phyloP scores from a whole-genome alignment of 1,140 invertebrate species.

The Ptiloglossa arizonensis region DNA sequence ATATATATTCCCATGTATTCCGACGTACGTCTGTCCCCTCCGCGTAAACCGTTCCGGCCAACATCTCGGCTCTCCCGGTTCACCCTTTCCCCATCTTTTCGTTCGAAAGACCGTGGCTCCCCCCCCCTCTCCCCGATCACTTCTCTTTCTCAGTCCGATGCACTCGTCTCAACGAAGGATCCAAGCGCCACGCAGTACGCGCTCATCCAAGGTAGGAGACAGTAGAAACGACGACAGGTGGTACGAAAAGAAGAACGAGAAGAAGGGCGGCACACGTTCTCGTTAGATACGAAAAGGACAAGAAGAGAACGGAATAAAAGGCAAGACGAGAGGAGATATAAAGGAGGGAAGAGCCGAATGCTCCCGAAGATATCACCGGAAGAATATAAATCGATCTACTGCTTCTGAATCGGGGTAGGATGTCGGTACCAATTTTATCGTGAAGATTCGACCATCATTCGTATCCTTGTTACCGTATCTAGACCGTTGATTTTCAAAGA shows the following conservation, averaged over 20 bases:
- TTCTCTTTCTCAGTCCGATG: conserved; percentile 55
- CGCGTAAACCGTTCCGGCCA: conserved; percentile 44
- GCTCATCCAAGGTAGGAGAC: conserved; percentile 60
- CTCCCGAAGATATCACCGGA: background rate
- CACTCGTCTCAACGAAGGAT: conserved; percentile 58
- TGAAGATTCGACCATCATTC: background rate
- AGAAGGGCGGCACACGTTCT: conserved; percentile 48
- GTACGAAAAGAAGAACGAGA: conserved; percentile 50
- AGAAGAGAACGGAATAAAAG: background rate
- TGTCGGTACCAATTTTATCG: background rate
- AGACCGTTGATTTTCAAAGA: background rate
- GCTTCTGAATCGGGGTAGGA: conserved; percentile 7
- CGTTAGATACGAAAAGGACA: conserved; percentile 22
- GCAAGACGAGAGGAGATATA: background rate
- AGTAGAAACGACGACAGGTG: conserved; percentile 54
- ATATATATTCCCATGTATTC: conserved; percentile 31
- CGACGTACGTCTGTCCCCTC: conserved; percentile 9
- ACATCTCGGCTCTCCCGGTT: conserved; percentile 47
- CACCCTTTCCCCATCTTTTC: conserved; percentile 62
- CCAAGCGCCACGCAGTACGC: conserved; percentile 53
- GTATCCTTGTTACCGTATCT: background rate
- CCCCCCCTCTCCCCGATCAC: conserved; percentile 25
- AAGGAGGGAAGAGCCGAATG: background rate
- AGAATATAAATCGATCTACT: background rate
- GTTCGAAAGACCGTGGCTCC: conserved; percentile 37